These are phyloP conservation scores for Drosophila barbarae DNA, from an alignment of 2,888 invertebrate genomes.

Conservation along the genomic window DNA sequence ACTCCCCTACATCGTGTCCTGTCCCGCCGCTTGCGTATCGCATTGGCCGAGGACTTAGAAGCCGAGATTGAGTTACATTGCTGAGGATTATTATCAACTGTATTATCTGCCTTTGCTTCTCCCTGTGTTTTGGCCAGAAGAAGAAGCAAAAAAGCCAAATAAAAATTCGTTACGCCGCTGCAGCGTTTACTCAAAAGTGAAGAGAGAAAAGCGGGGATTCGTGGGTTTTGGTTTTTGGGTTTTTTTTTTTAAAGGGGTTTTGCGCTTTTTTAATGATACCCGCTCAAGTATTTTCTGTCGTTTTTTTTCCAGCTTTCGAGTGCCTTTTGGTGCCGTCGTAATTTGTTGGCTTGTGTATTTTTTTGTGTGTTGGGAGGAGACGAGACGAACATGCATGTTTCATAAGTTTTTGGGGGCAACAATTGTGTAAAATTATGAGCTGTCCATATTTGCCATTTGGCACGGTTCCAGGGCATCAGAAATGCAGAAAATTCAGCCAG, in stretches of 20 bases:
- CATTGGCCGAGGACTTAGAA: conserved; percentile 62
- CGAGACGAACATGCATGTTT: conserved; percentile 56
- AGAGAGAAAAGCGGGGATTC: conserved; percentile 22
- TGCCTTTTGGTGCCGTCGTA: conserved; percentile 53
- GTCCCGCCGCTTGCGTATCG: conserved; percentile 53
- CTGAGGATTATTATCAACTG: conserved; percentile 75
- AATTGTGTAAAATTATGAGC: conserved; percentile 71
- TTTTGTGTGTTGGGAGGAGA: conserved; percentile 4
- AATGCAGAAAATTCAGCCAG: conserved; percentile 14
- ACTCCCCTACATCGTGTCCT: conserved; percentile 48
- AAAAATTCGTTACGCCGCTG: conserved; percentile 74
- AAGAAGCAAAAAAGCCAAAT: conserved; percentile 64
- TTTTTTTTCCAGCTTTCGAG: conserved; percentile 14
- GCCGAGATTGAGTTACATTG: conserved; percentile 73
- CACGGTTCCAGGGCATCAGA: conserved; percentile 51
- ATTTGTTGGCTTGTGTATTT: conserved; percentile 46
- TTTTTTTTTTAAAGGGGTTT: conserved; percentile 26
- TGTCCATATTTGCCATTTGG: conserved; percentile 68
- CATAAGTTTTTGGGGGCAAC: conserved; percentile 52
- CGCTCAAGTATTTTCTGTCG: conserved; percentile 42
- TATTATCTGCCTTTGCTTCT: conserved; percentile 60
- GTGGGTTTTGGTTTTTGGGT: conserved; percentile 46
- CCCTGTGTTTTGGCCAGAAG: conserved; percentile 23
- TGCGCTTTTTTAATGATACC: conserved; percentile 63
- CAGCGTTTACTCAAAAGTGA: conserved; percentile 47